phyloP scores from a whole-genome alignment of 2,113 vertebrate species.

The Mohoua ochrocephala region DNA sequence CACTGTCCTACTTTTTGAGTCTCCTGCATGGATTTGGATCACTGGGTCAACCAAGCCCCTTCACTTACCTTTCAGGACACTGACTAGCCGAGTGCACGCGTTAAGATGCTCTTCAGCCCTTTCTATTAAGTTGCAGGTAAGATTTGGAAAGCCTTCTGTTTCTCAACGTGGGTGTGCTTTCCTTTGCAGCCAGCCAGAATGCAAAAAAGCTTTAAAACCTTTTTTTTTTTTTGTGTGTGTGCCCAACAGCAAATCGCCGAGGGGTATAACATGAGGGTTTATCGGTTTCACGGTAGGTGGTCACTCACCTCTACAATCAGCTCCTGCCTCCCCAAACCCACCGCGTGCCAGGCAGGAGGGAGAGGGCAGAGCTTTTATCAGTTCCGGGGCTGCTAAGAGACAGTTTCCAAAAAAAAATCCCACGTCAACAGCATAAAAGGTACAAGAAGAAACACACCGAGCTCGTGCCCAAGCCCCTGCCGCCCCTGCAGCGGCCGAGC shows the following conservation, averaged over 20 bases:
- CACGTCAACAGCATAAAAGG: background rate
- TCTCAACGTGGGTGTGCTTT: background rate
- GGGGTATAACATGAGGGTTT: background rate
- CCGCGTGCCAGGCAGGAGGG: background rate
- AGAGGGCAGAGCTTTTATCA: background rate
- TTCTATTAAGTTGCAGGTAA: background rate
- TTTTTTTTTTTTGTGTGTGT: background rate
- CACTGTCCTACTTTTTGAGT: background rate
- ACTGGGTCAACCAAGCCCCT: background rate
- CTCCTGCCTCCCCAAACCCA: background rate
- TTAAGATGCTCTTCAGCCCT: background rate
- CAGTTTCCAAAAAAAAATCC: background rate
- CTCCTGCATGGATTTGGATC: constrained; percentile 10
- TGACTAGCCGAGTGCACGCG: background rate
- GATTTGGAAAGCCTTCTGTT: constrained; percentile 14
- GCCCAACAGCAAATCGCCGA: background rate
- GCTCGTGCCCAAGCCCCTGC: background rate
- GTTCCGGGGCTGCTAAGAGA: constrained; percentile 1
- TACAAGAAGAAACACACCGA: background rate
- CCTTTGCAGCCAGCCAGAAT: constrained; percentile 20
- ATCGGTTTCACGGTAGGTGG: background rate
- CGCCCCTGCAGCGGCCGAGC: background rate
- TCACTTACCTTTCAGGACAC: constrained; percentile 19
- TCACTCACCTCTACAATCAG: constrained; percentile 12
- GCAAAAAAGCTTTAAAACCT: background rate